Evolutionary conservation across 2,888 invertebrate species (phyloP).

Genomic region (Thyatira batis): DNA sequence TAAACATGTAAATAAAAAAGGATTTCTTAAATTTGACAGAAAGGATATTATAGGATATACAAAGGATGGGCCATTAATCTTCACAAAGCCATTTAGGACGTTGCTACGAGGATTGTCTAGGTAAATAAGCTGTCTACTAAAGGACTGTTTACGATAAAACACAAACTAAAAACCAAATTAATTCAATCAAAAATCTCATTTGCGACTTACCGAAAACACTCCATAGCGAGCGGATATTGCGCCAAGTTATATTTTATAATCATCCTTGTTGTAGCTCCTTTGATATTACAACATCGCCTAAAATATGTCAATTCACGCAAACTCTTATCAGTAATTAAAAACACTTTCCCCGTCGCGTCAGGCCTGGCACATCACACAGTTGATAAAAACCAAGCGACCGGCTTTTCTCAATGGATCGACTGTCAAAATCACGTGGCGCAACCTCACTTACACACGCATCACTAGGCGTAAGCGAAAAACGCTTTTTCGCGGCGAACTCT

Average conservation of each 20-base stretch:
- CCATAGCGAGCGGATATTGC: slow-evolving; percentile 56
- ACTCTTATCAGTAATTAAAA: slow-evolving; percentile 48
- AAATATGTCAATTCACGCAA: slow-evolving; percentile 44
- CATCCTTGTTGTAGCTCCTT: slow-evolving; percentile 47
- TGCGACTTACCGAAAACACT: slow-evolving; percentile 65
- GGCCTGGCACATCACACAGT: slow-evolving; percentile 46
- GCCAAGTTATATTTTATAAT: slow-evolving; percentile 45
- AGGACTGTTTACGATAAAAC: slow-evolving; percentile 22
- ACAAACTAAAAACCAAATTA: slow-evolving; percentile 47
- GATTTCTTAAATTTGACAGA: not conserved
- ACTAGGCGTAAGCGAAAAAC: slow-evolving; percentile 53
- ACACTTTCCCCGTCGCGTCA: slow-evolving; percentile 56
- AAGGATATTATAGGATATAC: not conserved
- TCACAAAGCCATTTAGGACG: not conserved
- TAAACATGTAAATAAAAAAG: not conserved
- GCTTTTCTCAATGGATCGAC: slow-evolving; percentile 51
- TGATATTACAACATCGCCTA: slow-evolving; percentile 53
- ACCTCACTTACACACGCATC: slow-evolving; percentile 56
- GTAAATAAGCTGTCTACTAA: not conserved
- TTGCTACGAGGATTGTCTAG: not conserved
- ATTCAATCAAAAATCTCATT: slow-evolving; percentile 51
- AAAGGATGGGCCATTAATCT: not conserved
- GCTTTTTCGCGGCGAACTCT: slow-evolving; percentile 64
- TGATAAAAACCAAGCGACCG: slow-evolving; percentile 48
- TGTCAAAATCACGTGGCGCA: slow-evolving; percentile 78